Conservation (phyloP, 1,140 invertebrate species). For the Bombyx mandarina region DNA sequence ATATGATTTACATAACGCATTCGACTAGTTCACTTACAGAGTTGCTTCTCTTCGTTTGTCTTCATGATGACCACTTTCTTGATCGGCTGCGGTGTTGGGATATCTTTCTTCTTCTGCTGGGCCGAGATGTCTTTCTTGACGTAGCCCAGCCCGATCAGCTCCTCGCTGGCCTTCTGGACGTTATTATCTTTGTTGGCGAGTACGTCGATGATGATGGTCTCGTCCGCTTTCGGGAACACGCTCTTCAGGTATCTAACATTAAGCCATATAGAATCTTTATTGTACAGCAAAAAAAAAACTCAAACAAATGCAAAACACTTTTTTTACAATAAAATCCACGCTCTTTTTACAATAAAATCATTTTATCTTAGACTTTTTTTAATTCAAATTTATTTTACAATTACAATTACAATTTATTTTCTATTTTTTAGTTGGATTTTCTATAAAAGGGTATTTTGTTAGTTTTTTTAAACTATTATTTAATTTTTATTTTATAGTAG, state of each 20-base stretch:
- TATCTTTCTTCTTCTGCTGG: conserved; percentile 63
- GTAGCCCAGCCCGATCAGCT: conserved; percentile 83
- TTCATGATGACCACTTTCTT: conserved; percentile 74
- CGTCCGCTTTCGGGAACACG: conserved; percentile 91
- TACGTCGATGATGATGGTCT: conserved; percentile 88
- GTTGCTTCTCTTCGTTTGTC: conserved; percentile 80
- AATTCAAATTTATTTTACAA: no score
- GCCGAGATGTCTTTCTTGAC: conserved; percentile 79
- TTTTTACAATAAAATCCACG: no score
- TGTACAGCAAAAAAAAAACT: no score
- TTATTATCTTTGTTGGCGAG: conserved; percentile 89
- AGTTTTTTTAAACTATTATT: no score
- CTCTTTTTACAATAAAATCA: no score
- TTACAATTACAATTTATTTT: no score
- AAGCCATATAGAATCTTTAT: neutral
- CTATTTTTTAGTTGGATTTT: no score
- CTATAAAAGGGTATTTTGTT: no score
- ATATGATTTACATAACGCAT: no score
- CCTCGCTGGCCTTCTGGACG: conserved; percentile 87
- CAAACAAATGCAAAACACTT: no score
- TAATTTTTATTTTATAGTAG: no score
- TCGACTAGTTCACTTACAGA: conserved; percentile 70
- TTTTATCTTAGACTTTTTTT: no score
- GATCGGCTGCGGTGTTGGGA: conserved; percentile 50
- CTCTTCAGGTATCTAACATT: conserved; percentile 87